Evolutionary conservation across 2,113 vertebrate species (phyloP).

Genomic region (Apaloderma vittatum): DNA sequence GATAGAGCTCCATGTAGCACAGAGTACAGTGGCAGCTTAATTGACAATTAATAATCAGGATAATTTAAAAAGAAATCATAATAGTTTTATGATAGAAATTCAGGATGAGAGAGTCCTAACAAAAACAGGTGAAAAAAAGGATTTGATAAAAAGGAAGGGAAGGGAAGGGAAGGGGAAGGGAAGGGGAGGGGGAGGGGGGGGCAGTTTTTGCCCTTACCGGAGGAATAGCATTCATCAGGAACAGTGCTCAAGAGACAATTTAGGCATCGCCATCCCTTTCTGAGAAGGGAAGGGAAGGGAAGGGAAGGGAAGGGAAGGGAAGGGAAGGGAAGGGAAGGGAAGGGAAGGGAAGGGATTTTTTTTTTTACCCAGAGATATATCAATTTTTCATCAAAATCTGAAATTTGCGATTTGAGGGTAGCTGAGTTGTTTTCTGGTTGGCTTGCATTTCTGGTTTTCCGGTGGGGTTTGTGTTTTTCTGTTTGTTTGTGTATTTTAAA

Average conservation of each 20-base stretch:
- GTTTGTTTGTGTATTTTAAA: background rate
- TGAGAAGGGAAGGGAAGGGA: background rate
- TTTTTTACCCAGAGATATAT: background rate
- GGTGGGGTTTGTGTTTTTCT: background rate
- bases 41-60: background rate
- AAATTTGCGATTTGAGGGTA: background rate
- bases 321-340: too few relatives aligned
- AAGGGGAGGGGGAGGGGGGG: too few relatives aligned
- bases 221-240: background rate
- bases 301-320: too few relatives aligned
- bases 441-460: background rate
- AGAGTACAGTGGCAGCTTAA: background rate
- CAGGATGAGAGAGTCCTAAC: background rate
- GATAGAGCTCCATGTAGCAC: background rate
- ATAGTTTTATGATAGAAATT: background rate
- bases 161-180: too few relatives aligned
- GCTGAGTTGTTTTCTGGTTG: background rate
- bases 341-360: background rate
- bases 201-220: background rate
- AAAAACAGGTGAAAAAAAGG: background rate
- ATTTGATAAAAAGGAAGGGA: too few relatives aligned
- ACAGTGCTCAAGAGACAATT: background rate
- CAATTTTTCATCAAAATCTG: background rate
- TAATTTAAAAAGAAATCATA: background rate
- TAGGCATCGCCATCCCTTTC: background rate